Percentiles rank a stretch among this genome's conserved stretches.
These are phyloP conservation scores for Pteria penguin DNA, from an alignment of 2,888 invertebrate genomes.

Conservation along the genomic window DNA sequence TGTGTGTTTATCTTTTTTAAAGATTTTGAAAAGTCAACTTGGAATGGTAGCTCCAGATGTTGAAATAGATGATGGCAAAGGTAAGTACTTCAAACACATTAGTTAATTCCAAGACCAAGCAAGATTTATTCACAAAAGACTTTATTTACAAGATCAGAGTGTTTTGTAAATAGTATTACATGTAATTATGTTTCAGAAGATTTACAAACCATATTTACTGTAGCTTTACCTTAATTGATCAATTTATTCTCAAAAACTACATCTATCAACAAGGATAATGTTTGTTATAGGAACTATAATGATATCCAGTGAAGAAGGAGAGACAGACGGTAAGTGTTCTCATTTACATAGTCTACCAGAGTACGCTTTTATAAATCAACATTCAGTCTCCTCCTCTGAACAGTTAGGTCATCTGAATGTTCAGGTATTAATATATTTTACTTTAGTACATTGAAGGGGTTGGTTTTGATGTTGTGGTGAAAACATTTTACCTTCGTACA, in stretches of 20 bases:
- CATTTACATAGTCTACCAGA: no score
- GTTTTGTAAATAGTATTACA: neutral
- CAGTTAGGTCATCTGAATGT: no score
- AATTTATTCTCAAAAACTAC: neutral
- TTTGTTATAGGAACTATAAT: conserved; percentile 82
- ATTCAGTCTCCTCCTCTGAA: no score
- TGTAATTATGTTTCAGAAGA: neutral
- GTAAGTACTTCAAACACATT: conserved; percentile 78
- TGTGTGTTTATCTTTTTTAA: conserved; percentile 19
- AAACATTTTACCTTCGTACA: no score
- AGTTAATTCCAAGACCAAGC: neutral
- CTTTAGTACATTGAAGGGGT: no score
- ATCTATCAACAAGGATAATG: neutral
- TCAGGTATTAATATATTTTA: no score
- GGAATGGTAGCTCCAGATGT: conserved; percentile 98
- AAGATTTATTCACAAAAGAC: no score
- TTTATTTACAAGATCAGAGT: no score
- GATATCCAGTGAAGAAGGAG: conserved; percentile 95
- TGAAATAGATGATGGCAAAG: conserved; percentile 89
- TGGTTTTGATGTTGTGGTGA: no score
- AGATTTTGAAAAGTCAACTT: conserved; percentile 89
- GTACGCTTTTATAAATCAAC: no score
- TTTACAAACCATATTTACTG: neutral
- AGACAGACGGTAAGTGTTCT: conserved; percentile 86
- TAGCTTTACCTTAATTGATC: neutral